These are phyloP conservation scores for Panthera tigris DNA, from an alignment of 2,113 vertebrate genomes.

Conservation along the genomic window DNA sequence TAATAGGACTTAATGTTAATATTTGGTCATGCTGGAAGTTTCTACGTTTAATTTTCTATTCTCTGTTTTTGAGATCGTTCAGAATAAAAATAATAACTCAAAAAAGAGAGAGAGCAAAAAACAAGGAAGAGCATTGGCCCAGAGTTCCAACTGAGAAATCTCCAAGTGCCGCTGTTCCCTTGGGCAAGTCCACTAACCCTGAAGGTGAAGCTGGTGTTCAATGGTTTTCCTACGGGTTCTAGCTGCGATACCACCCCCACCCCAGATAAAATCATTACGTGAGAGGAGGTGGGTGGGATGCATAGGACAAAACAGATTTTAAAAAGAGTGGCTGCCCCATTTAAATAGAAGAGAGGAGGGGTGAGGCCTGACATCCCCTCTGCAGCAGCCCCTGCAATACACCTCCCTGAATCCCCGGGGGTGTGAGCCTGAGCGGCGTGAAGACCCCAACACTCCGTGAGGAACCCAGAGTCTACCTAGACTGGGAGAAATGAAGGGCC, in stretches of 20 bases:
- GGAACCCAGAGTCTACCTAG: neutral
- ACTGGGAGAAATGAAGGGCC: neutral
- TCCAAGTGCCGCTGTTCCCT: neutral
- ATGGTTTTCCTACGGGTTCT: neutral
- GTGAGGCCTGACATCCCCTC: neutral
- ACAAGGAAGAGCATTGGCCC: fast-evolving
- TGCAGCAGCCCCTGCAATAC: neutral
- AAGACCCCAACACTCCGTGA: neutral
- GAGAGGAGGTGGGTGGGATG: neutral
- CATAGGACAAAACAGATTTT: neutral
- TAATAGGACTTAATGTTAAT: neutral
- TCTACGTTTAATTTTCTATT: neutral
- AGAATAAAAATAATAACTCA: neutral
- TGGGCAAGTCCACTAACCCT: neutral
- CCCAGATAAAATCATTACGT: too few species aligned
- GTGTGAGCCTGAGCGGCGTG: neutral
- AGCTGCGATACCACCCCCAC: neutral
- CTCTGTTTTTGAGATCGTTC: neutral
- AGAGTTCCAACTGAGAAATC: neutral
- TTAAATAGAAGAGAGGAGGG: neutral
- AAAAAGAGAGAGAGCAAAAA: neutral
- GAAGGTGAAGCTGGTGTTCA: neutral
- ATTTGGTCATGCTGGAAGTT: neutral
- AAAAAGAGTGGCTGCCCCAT: neutral
- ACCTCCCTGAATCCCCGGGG: neutral